Conservation (phyloP, 2,888 invertebrate genomes). For the Apodemia duryi region DNA sequence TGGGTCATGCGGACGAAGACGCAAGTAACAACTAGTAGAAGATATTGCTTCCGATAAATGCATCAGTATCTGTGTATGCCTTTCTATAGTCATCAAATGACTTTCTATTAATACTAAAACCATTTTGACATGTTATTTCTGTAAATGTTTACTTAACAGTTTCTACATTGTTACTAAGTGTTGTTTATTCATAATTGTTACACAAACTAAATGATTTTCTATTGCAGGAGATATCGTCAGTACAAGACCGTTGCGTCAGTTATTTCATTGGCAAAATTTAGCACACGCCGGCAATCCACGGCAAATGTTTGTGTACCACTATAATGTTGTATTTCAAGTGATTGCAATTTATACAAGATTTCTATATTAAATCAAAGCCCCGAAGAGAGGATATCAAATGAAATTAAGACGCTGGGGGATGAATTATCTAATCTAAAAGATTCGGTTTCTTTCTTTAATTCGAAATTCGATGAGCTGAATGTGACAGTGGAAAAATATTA, state of each 20-base stretch:
- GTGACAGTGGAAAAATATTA: too few relatives aligned
- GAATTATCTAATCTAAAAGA: too few relatives aligned
- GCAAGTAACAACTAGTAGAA: not conserved
- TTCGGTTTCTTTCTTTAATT: too few relatives aligned
- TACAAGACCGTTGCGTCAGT: slow-evolving; percentile 51
- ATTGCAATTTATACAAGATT: slow-evolving; percentile 39
- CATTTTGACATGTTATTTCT: slow-evolving; percentile 9
- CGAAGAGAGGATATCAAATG: too few relatives aligned
- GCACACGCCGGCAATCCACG: slow-evolving; percentile 40
- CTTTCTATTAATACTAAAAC: slow-evolving; percentile 1
- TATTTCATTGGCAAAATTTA: slow-evolving; percentile 55
- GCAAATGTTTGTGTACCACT: slow-evolving; percentile 31
- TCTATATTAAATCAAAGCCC: slow-evolving; percentile 38
- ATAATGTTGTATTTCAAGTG: slow-evolving; percentile 37
- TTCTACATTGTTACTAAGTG: slow-evolving; percentile 12
- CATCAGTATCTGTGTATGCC: not conserved
- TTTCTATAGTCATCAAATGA: not conserved
- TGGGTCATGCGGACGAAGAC: not conserved
- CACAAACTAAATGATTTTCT: slow-evolving; percentile 35
- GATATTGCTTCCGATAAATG: not conserved
- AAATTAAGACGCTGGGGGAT: too few relatives aligned
- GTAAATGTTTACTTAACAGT: slow-evolving; percentile 5
- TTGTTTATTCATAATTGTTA: slow-evolving; percentile 24
- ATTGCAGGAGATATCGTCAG: slow-evolving; percentile 48
- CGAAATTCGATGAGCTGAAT: too few relatives aligned